Percentiles rank a stretch among this genome's conserved stretches.
phyloP scores from a whole-genome alignment of 2,888 invertebrate genomes.

The Drosophila lacicola region DNA sequence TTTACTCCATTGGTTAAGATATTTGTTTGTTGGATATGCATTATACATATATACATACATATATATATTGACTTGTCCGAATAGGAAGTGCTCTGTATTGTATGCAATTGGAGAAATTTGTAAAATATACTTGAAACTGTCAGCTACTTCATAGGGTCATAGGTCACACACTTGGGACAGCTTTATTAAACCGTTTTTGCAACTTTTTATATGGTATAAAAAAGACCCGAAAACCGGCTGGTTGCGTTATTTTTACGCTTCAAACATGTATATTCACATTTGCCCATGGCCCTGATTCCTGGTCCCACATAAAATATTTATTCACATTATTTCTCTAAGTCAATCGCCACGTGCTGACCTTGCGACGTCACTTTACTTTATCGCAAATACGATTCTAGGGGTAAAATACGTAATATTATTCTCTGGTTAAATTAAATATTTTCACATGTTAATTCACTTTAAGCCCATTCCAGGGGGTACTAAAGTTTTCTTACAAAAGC shows the following conservation, averaged over 20 bases:
- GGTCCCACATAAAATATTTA: constrained; percentile 13
- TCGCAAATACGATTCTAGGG: constrained; percentile 54
- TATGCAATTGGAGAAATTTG: no score
- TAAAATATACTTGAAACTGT: background rate
- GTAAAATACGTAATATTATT: constrained; percentile 59
- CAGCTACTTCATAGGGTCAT: background rate
- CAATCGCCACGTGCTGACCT: constrained; percentile 64
- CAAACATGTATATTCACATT: background rate
- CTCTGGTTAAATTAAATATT: constrained; percentile 12
- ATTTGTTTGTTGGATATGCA: background rate
- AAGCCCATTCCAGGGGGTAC: background rate
- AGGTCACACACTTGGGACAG: background rate
- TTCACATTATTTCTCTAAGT: constrained; percentile 27
- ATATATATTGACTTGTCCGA: no score
- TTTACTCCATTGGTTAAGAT: no score
- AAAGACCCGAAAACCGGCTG: constrained; percentile 19
- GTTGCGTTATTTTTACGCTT: constrained; percentile 1
- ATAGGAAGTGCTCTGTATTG: background rate
- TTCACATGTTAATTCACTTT: constrained; percentile 16
- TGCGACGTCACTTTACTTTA: constrained; percentile 70
- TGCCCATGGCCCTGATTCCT: constrained; percentile 19
- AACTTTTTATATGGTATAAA: background rate
- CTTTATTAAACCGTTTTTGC: background rate
- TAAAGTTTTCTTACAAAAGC: background rate
- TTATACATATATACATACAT: background rate